A percentile compares a stretch with the other conserved stretches of the same genome.
Conservation (phyloP, 2,113 vertebrate species). For the Prunella himalayana region DNA sequence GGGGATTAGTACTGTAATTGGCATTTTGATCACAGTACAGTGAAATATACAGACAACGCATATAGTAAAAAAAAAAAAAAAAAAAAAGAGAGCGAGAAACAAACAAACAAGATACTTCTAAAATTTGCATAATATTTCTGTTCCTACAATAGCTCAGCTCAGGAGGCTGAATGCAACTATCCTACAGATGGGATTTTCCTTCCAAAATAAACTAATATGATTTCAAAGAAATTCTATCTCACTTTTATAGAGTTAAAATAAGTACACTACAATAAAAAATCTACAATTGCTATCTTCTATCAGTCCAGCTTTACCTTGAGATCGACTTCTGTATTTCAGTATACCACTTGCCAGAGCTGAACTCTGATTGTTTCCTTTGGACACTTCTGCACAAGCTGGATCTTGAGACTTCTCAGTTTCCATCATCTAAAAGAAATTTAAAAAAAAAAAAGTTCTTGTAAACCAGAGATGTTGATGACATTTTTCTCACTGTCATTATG, state of each 20-base stretch:
- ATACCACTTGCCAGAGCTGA: conserved; percentile 73
- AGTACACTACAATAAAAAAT: not conserved
- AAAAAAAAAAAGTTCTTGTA: not conserved
- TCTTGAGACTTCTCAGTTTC: conserved; percentile 80
- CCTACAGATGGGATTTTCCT: not conserved
- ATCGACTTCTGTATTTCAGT: conserved; percentile 82
- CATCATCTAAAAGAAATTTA: conserved; percentile 65
- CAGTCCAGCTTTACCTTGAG: conserved; percentile 77
- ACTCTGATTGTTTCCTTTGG: conserved; percentile 77
- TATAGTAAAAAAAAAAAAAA: not conserved
- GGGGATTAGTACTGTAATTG: not conserved
- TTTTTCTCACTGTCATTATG: not conserved
- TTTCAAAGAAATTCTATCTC: not conserved
- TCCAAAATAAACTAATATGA: not conserved
- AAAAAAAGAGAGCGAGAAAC: not conserved
- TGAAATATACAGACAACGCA: not conserved
- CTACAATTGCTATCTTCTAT: not conserved
- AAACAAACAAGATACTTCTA: not conserved
- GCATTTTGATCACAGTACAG: not conserved
- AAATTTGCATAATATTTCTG: not conserved
- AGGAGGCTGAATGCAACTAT: not conserved
- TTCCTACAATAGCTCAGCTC: not conserved
- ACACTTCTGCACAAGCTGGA: conserved; percentile 54
- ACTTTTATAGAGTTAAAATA: not conserved
- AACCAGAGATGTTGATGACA: not conserved